Base-by-base conservation (phyloP, 2,888 invertebrate species). In the Acleris holmiana region DNA sequence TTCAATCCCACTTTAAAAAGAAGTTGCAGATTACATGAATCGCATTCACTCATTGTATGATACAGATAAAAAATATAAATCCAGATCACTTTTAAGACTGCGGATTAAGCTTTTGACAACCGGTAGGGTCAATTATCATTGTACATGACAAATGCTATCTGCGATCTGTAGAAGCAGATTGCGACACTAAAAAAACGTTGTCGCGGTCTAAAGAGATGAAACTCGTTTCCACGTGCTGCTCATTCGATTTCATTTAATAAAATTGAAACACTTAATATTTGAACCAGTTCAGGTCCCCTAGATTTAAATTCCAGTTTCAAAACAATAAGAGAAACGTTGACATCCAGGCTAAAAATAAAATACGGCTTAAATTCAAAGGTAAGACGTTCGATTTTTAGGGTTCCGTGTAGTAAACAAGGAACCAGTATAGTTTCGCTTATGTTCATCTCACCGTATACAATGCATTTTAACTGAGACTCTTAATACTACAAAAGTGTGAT, bases 251-350 rank as follows among this genome's bases (percentile, higher is more conserved):
- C 17, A 55, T 55, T 55, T 55, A 55, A 40, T 7, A 21, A 44
- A 35, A 21, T 23, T 49, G 21, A 40, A 55, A 41, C 23, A 23
- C 23, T 41, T 21, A 54, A 40, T 40, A 21, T 40, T 8, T 19
- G 3, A 23, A 44, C 23, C 13, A 10, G 18, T 17, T 41, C 44
- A 55, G 55, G 44, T 44, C 55, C 55, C 55, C 55, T 55, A 55
- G 55, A 25, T 23, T 55, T 23, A 8, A 21, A 55, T 44, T 41
- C 55, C 55, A 44, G 55, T 55, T 55, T 55, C 21, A 5, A 40
- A 55, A 21, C 41, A 51, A 25, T 15, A 47, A 47, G 6, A 17
- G 18, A 35, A 51, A 18, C 50, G 50, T 50, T 50, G 50, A 15
- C n/a, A 13, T 21, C 50, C 29, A 15, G n/a, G 15, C 2, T 6